Evolutionary conservation across 2,113 vertebrate genomes (phyloP), one percentile per base, ranked within the genome.

Genomic region (Nothobranchius kuhntae): DNA sequence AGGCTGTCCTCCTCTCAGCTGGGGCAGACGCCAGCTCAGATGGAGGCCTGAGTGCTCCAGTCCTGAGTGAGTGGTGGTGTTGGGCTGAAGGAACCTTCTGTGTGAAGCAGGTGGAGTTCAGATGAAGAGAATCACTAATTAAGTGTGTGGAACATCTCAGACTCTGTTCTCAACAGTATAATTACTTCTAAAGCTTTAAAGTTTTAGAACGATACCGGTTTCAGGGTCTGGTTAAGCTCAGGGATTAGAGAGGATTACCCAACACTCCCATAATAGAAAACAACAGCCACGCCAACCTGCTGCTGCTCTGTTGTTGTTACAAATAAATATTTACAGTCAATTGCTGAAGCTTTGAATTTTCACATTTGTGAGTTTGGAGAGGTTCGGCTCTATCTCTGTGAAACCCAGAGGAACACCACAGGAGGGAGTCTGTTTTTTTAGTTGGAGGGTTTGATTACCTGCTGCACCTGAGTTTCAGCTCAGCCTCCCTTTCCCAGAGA

Each of bases 181-280:
- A 63, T 63, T 51, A 51, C 61, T 52, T 6, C 15, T 17, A 17
- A 61, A 48, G 45, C 59, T 40, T 21, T 52, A 17, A 51, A 63
- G 35, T 52, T 51, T 63, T 51, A 14, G 47, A 40, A 61, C 47
- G 40, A 21, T 13, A 17, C 30, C 13, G 36, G n/a, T 51, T 63
- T 63, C 17, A 40, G 38, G 61, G 48, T 63, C n/a, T 63, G 11
- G 35, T 48, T 38, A 45, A 48, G 59, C 59, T 36, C 47, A 51
- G 11, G 61, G 61, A 63, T 63, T 63, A 63, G 17, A 21, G 17
- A 21, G 48, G 47, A 63, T 63, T 52, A 63, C 15, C 13, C 14
- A 6, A 45, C 12, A 13, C 17, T 59, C 13, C 26, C 13, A 61
- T 62, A 52, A 51, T 9, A 63, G n/a, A 63, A 52, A 30, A 63